Base-by-base conservation (phyloP, 1,140 invertebrate genomes). In the Penaeus chinensis region DNA sequence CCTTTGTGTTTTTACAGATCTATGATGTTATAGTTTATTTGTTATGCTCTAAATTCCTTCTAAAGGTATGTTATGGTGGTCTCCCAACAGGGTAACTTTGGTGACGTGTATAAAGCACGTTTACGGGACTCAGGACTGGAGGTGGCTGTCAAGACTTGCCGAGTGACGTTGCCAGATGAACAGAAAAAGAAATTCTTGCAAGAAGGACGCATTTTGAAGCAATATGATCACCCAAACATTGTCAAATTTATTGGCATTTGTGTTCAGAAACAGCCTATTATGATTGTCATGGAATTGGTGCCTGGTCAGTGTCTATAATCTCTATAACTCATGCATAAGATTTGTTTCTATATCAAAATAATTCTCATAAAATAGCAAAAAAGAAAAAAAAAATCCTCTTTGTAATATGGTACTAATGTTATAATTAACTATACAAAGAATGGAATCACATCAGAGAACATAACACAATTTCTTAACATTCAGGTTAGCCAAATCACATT, bases 271-370 rank as follows among this genome's bases (percentile, higher is more conserved):
- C 98, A 99, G 91, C 98, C 98, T 0, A 98, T 99, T 79, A 99
- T 99, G 98, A 99, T 99, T 91, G 97, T 99, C 32, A 99, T 99
- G 98, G 98, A 99, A 93, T 93, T 98, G 83, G 97, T 99, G n/a
- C 95, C 96, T 90, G 97, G 97, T 97, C 92, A 91, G 85, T 85
- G 54, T 54, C 54, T 54, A 54, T 54, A 54, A 10, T 54, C 54
- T 54, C 54, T 54, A 54, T 54, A 2, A 54, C 54, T 54, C 11
- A 13, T 54, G 10, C 10, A 54, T 54, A 16, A 54, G 0, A 54
- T 54, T 16, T 54, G 54, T 54, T 0, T 0, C 0, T 54, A 54
- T 54, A 54, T 54, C 54, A 13, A 16, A 11, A 16, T 54, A 54
- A 16, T 13, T 54, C 11, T 54, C 54, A 54, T 54, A 13, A 54